These are phyloP conservation scores for Lepidurus apus DNA, from an alignment of 1,140 invertebrate genomes.

Conservation along the genomic window DNA sequence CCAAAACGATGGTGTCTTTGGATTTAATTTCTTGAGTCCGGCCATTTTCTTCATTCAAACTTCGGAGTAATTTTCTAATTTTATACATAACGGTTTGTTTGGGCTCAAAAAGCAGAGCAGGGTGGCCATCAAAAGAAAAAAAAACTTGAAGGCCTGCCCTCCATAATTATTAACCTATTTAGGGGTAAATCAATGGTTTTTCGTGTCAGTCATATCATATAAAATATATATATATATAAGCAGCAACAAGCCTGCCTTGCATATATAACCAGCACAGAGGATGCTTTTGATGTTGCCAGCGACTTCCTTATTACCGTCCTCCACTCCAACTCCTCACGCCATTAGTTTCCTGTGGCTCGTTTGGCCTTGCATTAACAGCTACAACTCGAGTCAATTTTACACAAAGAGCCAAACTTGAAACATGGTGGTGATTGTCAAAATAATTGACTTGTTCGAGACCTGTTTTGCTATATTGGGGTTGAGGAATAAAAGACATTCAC, in stretches of 20 bases:
- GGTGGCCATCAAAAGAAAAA: neutral
- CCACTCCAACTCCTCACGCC: neutral
- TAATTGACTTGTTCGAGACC: neutral
- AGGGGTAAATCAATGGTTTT: neutral
- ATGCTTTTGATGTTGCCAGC: conserved; percentile 14
- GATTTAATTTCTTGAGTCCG: conserved; percentile 25
- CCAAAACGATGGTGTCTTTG: conserved; percentile 26
- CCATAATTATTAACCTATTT: neutral
- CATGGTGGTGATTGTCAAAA: neutral
- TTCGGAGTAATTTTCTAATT: conserved; percentile 15
- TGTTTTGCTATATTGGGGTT: neutral
- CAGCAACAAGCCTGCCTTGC: neutral
- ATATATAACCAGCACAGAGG: neutral
- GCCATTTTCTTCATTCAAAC: neutral
- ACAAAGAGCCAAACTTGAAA: neutral
- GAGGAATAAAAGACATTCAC: neutral
- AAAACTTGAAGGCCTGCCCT: neutral
- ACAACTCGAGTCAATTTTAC: neutral
- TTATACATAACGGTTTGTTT: neutral
- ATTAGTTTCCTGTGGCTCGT: neutral
- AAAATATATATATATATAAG: neutral
- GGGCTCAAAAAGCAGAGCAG: neutral
- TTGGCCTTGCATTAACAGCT: neutral
- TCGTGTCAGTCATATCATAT: conserved; percentile 3
- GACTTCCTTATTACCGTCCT: neutral